Percentiles rank a stretch among this genome's conserved stretches.
These are phyloP conservation scores for Eristalinus aeneus DNA, from an alignment of 2,888 invertebrate species.

Conservation along the genomic window DNA sequence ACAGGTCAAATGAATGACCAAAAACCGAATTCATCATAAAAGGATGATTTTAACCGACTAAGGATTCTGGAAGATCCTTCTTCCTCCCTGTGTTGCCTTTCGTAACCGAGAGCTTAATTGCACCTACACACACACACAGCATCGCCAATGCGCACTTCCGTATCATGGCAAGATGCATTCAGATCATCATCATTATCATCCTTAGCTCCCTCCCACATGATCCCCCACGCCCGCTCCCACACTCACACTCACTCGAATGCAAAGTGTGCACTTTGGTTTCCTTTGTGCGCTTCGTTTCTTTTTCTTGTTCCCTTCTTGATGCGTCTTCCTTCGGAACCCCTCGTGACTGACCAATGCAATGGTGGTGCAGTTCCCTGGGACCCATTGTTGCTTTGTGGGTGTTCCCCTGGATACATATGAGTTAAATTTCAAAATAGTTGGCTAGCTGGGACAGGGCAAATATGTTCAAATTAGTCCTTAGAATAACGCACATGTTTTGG, in stretches of 20 bases:
- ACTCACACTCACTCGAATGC: constrained; percentile 18
- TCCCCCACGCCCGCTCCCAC: background rate
- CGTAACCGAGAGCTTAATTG: constrained; percentile 58
- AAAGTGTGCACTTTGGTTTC: constrained; percentile 48
- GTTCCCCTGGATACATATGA: constrained; percentile 54
- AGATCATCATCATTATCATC: constrained; percentile 44
- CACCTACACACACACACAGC: background rate
- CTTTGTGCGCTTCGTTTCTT: constrained; percentile 37
- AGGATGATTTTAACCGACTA: constrained; percentile 60
- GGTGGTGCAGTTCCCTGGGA: constrained; percentile 16
- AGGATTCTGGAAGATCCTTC: constrained; percentile 50
- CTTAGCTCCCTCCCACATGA: background rate
- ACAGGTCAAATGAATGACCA: constrained; percentile 61
- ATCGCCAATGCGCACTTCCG: background rate
- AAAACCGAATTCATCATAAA: constrained; percentile 68
- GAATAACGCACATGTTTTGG: constrained; percentile 35
- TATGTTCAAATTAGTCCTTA: constrained; percentile 34
- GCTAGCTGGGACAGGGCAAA: constrained; percentile 36
- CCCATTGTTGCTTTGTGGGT: constrained; percentile 38
- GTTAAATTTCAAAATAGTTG: constrained; percentile 35
- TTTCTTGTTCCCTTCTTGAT: constrained; percentile 12
- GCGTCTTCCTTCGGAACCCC: constrained; percentile 40
- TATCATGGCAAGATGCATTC: constrained; percentile 25
- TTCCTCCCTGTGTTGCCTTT: constrained; percentile 30
- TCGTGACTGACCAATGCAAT: constrained; percentile 4